Evolutionary conservation across 2,113 vertebrate species (phyloP).

Genomic region (Megaceryle torquata): DNA sequence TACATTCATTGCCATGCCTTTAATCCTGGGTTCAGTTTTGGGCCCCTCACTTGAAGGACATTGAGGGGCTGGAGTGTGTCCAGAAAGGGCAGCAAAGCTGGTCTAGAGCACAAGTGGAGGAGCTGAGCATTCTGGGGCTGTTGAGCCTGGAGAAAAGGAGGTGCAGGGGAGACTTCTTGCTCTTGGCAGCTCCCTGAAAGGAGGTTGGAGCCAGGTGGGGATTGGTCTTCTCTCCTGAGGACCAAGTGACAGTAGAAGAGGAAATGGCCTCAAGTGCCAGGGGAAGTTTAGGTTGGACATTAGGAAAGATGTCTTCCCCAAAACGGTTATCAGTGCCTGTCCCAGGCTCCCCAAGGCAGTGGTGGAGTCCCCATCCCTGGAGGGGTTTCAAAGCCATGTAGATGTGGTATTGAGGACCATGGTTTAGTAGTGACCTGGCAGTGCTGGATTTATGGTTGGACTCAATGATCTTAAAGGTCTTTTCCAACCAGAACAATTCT

Average conservation of each 20-base stretch:
- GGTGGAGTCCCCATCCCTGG: no score
- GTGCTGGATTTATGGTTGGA: no score
- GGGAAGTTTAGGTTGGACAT: no score
- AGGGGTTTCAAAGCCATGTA: no score
- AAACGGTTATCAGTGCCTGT: no score
- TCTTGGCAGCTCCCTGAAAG: background rate
- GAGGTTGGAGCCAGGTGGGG: background rate
- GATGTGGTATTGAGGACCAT: no score
- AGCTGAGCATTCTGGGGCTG: background rate
- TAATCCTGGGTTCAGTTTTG: background rate
- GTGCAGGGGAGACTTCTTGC: background rate
- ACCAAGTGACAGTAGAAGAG: background rate
- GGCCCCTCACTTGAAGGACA: background rate
- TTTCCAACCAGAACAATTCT: no score
- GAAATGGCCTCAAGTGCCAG: background rate
- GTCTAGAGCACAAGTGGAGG: background rate
- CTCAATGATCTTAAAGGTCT: no score
- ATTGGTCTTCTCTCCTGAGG: background rate
- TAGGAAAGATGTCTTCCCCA: no score
- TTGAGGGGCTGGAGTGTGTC: background rate
- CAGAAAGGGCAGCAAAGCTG: background rate
- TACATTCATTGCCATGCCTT: background rate
- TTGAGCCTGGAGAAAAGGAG: background rate
- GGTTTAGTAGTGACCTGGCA: no score
- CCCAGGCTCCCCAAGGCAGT: no score